Conservation (phyloP, 2,888 invertebrate genomes). For the Onthophagus sagittarius region DNA sequence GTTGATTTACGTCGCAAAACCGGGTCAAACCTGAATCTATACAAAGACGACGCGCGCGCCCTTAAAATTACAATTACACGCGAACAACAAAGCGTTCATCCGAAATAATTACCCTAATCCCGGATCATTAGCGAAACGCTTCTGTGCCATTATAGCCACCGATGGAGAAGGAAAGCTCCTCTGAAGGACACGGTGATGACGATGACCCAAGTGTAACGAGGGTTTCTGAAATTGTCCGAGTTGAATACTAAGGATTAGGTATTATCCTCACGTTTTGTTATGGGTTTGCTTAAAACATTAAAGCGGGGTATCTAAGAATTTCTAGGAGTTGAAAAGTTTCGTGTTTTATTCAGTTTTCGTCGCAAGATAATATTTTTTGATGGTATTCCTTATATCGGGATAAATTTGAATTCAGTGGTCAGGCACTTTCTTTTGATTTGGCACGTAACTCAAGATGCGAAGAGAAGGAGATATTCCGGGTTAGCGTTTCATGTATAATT, state of each 20-base stretch:
- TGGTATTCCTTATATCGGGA: background rate
- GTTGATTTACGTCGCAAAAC: background rate
- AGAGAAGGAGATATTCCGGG: background rate
- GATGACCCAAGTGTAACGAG: background rate
- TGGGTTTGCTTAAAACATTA: no score
- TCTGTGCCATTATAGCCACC: background rate
- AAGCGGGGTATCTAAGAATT: no score
- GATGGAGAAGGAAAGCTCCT: background rate
- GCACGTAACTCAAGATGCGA: background rate
- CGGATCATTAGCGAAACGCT: background rate
- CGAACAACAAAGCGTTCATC: background rate
- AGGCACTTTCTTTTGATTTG: constrained; percentile 5
- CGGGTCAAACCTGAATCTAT: background rate
- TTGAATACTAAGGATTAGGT: background rate
- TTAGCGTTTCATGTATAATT: constrained; percentile 4
- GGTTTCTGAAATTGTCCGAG: background rate
- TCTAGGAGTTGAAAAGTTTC: background rate
- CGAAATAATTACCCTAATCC: background rate
- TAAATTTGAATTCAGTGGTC: background rate
- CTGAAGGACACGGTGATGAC: background rate
- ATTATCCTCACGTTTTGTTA: background rate
- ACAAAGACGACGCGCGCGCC: background rate
- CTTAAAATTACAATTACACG: background rate
- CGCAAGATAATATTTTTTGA: background rate
- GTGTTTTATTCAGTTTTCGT: background rate